Evolutionary conservation across 2,113 vertebrate genomes (phyloP), one percentile per base, ranked within the genome.

Genomic region (Pantherophis guttatus): DNA sequence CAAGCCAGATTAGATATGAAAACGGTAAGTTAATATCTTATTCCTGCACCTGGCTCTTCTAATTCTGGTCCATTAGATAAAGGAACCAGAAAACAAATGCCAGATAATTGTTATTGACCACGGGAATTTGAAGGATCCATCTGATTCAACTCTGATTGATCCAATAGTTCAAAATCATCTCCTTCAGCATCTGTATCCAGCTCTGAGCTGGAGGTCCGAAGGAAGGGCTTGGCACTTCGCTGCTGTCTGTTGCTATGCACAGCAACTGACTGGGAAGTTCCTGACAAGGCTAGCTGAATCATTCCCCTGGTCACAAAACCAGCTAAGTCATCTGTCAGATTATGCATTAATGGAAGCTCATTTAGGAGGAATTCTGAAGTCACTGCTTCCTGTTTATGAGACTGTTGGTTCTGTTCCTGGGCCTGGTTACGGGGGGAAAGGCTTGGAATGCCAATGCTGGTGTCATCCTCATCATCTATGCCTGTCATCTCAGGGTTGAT

Each of bases 151-250:
- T 99, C 99, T 0, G 99, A 99, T 96, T 99, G 99, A 98, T 99
- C 99, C 97, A 99, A 97, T 98, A 99, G 98, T 97, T 99, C 99
- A 98, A 99, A 99, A 97, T 99, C 99, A 96, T 99, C 99, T 54
- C 98, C 98, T 54, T 99, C 99, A 12, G 98, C 98, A 62, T 99
- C 99, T 4, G 98, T 99, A 98, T 99, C 99, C 96, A 99, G 97
- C 96, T 99, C 99, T 0, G 98, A 99, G 97, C 98, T 99, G 94
- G 98, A 98, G 3, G 98, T 98, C 92, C 98, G 98, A 57, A 98
- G 98, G 88, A 98, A 98, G 93, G 97, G 97, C 96, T 97, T 97
- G 93, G 97, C 70, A 65, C 90, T 93, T 93, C 97, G 96, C 90
- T 97, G 91, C 95, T 97, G 97, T 11, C 96, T 96, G 91, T 95